These are phyloP conservation scores for Leucopsar rothschildi DNA, from an alignment of 2,113 vertebrate species.

Conservation along the genomic window DNA sequence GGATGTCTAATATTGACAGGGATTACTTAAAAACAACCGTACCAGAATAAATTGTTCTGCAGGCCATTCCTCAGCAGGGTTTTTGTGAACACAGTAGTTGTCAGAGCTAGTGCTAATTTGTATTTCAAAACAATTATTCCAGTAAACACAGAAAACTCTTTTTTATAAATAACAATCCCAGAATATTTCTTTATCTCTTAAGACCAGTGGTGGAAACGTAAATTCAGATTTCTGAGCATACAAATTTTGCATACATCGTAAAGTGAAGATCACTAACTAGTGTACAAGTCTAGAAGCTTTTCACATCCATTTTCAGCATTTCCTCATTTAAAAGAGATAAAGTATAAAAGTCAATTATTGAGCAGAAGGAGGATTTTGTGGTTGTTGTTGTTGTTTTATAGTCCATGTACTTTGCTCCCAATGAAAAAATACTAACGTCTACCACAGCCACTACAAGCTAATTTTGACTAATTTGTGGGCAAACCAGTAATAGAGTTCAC, in stretches of 20 bases:
- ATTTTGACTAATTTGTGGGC: neutral
- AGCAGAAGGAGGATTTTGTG: neutral
- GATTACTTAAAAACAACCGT: constrained; percentile 40
- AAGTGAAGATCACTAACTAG: neutral
- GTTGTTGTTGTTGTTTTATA: neutral
- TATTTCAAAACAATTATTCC: constrained; percentile 4
- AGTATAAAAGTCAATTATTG: neutral
- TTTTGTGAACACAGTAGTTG: neutral
- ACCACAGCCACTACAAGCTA: neutral
- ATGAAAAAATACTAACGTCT: neutral
- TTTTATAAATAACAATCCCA: neutral
- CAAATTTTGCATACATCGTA: neutral
- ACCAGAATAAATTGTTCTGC: constrained; percentile 25
- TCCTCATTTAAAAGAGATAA: neutral
- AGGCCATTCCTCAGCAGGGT: constrained; percentile 34
- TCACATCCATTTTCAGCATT: neutral
- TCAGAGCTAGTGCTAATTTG: constrained; percentile 14
- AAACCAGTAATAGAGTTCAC: neutral
- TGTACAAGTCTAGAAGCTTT: neutral
- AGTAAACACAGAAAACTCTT: neutral
- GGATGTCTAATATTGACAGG: neutral
- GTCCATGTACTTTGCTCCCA: neutral
- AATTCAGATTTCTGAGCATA: neutral
- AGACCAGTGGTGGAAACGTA: neutral
- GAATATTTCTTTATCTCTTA: neutral